Evolutionary conservation across 1,140 invertebrate species (phyloP).

Genomic region (Formica selysi): DNA sequence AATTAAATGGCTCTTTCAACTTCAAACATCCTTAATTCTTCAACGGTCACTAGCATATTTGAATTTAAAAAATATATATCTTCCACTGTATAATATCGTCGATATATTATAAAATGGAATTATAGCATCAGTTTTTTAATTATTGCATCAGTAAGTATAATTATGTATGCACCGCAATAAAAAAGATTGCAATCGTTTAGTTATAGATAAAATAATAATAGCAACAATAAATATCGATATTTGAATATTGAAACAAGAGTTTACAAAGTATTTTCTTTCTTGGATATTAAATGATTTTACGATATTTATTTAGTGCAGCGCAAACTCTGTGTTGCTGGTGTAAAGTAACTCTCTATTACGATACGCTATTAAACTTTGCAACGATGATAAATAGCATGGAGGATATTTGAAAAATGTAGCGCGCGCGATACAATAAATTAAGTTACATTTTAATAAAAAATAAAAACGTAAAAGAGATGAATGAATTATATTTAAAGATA

Average conservation of each 20-base stretch:
- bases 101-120: background rate
- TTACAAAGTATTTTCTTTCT: slow-evolving; percentile 45
- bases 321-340: slow-evolving; percentile 4
- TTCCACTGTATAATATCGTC: background rate
- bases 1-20: background rate
- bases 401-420: slow-evolving; percentile 51
- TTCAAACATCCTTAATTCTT: background rate
- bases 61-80: background rate
- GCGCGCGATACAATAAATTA: slow-evolving; percentile 10
- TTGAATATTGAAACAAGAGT: slow-evolving; percentile 29
- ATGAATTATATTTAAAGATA: background rate
- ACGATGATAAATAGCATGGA: slow-evolving; percentile 51
- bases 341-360: slow-evolving; percentile 36
- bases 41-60: background rate
- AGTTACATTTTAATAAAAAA: slow-evolving; percentile 9
- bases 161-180: background rate
- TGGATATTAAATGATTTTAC: slow-evolving; percentile 32
- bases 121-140: too few relatives aligned
- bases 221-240: background rate
- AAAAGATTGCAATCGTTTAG: background rate
- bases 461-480: background rate
- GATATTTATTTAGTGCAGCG: slow-evolving; percentile 34
- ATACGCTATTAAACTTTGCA: slow-evolving; percentile 56
- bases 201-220: background rate
- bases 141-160: background rate